Evolutionary conservation across 2,888 invertebrate genomes (phyloP), one percentile per base, ranked within the genome.

Genomic region (Tholera decimalis): DNA sequence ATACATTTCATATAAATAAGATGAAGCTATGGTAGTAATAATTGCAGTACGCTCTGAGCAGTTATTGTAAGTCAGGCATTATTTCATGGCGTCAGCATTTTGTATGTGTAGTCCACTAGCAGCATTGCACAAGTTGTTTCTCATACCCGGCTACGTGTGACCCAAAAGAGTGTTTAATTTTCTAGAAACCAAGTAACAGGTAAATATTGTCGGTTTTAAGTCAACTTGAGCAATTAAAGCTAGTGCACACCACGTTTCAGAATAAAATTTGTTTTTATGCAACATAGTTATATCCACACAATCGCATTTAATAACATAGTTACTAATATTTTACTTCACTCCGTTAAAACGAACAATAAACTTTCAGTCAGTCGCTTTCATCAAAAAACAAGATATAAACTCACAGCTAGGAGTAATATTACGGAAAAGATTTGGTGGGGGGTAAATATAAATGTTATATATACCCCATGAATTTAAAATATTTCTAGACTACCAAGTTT

Each of bases 331-430:
- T 49, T 46, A 60, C 43, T 67, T 71, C 46, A 62, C 47, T 71
- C 62, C 54, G 49, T 71, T 74, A 58, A 56, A 62, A 71, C 60
- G 47, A 71, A 63, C 47, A 74, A 66, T 72, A 57, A 55, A 59
- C 30, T 49, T 69, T 63, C 59, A 74, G 53, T 76, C 79, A 72
- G 69, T 79, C 75, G 47, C 54, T 63, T 64, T 64, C 24, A 57
- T 63, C 50, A 47, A 65, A 54, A 56, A 68, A 65, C 46, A 73
- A 54, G 51, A 63, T 58, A 66, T 55, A 37, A 70, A 72, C 43
- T 57, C 20, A 28, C 49, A 26, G 46, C 24, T 51, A 59, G 51
- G 33, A 59, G 59, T 44, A 72, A 73, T 65, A 71, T 51, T 55
- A 55, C 57, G 44, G 54, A 28, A 22, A 6, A 28, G 9, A 37